phyloP scores from a whole-genome alignment of 2,888 invertebrate genomes.

The Dryobota labecula region DNA sequence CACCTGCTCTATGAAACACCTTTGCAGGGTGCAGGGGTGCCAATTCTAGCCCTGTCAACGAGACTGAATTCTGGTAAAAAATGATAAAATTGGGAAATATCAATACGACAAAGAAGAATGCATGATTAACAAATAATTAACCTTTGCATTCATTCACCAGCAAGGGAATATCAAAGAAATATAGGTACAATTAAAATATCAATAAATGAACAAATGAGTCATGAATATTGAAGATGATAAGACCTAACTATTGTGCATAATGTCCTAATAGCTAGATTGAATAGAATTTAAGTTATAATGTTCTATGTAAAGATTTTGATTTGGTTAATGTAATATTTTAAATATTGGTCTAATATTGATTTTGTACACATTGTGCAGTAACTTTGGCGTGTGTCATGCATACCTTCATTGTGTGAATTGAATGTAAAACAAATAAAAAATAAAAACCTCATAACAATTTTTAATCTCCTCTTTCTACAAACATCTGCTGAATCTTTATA shows the following conservation, averaged over 20 bases:
- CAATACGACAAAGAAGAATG: not conserved
- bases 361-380: not conserved
- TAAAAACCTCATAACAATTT: not conserved
- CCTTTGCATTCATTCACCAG: not conserved
- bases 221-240: constrained; percentile 12
- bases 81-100: not conserved
- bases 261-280: not conserved
- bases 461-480: not conserved
- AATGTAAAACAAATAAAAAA: not conserved
- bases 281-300: not conserved
- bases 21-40: not conserved
- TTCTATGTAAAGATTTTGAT: not conserved
- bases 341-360: not conserved
- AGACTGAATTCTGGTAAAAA: not conserved
- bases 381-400: not conserved
- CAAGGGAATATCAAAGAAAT: not conserved
- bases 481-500: not conserved
- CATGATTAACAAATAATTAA: constrained; percentile 10
- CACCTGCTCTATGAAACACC: not conserved
- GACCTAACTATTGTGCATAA: not conserved
- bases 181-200: not conserved
- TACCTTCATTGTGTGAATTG: not conserved
- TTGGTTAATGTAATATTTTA: not conserved
- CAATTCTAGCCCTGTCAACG: not conserved
- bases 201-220: constrained; percentile 11